Percentiles rank a stretch among this genome's conserved stretches.
phyloP scores from a whole-genome alignment of 2,888 invertebrate species.

The Volucella inflata region DNA sequence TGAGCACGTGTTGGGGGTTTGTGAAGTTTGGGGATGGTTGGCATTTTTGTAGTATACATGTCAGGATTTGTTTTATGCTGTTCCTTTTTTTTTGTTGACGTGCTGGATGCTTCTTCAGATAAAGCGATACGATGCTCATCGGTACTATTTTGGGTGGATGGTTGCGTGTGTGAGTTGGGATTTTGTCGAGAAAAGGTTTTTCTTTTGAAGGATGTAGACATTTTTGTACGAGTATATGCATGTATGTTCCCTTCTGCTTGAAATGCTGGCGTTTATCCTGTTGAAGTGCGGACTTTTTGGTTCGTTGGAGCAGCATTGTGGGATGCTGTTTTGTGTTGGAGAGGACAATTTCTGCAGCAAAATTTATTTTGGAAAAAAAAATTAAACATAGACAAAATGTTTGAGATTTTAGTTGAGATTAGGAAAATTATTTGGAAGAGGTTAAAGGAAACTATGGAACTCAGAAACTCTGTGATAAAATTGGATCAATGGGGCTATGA shows the following conservation, averaged over 20 bases:
- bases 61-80: slow-evolving; percentile 58
- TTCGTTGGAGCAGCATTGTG: slow-evolving; percentile 40
- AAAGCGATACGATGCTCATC: slow-evolving; percentile 6
- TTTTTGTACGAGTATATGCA: slow-evolving; percentile 1
- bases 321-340: slow-evolving; percentile 8
- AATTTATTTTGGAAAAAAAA: neutral
- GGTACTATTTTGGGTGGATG: slow-evolving; percentile 4
- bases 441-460: no score
- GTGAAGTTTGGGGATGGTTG: slow-evolving; percentile 47
- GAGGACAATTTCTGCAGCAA: neutral
- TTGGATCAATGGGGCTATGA: no score
- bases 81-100: slow-evolving; percentile 42
- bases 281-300: slow-evolving; percentile 64
- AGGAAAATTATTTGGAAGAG: no score
- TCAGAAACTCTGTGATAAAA: no score
- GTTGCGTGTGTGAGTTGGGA: slow-evolving; percentile 17
- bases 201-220: slow-evolving; percentile 24
- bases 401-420: no score
- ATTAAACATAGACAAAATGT: neutral
- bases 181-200: slow-evolving; percentile 33
- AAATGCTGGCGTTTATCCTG: slow-evolving; percentile 58
- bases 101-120: slow-evolving; percentile 38
- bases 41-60: slow-evolving; percentile 50
- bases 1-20: slow-evolving; percentile 66
- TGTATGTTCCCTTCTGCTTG: slow-evolving; percentile 40